Conservation (phyloP, 2,797 vertebrate species). For the Neosalanx taihuensis region DNA sequence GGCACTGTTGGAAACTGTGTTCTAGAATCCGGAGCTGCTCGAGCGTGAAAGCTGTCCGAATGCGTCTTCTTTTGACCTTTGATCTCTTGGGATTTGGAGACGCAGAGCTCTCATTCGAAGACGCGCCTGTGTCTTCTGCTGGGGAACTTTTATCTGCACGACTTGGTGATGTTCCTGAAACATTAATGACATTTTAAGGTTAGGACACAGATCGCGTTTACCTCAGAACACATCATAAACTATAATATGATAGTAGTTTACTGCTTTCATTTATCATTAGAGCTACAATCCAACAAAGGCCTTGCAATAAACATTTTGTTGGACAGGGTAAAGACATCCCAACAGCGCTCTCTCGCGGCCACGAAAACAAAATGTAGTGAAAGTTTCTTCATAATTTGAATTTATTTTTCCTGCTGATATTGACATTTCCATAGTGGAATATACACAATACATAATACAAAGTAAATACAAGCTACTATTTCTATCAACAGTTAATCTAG, state of each 20-base stretch:
- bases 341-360: slow-evolving; percentile 27
- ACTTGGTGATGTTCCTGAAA: background rate
- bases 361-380: background rate
- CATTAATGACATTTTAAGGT: slow-evolving; percentile 3
- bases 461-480: too few relatives aligned
- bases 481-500: too few relatives aligned
- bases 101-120: background rate
- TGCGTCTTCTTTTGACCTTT: slow-evolving; percentile 53
- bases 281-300: background rate
- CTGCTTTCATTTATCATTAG: background rate
- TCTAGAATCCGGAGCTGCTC: slow-evolving; percentile 74
- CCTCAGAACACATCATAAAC: background rate
- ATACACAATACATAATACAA: too few relatives aligned
- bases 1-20: slow-evolving; percentile 68
- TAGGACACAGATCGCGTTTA: too few relatives aligned
- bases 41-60: slow-evolving; percentile 72
- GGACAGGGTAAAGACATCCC: background rate
- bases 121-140: slow-evolving; percentile 2
- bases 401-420: too few relatives aligned
- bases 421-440: too few relatives aligned
- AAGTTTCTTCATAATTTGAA: too few relatives aligned
- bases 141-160: slow-evolving; percentile 13
- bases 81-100: background rate
- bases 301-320: background rate
- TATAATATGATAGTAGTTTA: background rate